These are phyloP conservation scores for Anoplius nigerrimus DNA, from an alignment of 2,888 invertebrate genomes.

Conservation along the genomic window DNA sequence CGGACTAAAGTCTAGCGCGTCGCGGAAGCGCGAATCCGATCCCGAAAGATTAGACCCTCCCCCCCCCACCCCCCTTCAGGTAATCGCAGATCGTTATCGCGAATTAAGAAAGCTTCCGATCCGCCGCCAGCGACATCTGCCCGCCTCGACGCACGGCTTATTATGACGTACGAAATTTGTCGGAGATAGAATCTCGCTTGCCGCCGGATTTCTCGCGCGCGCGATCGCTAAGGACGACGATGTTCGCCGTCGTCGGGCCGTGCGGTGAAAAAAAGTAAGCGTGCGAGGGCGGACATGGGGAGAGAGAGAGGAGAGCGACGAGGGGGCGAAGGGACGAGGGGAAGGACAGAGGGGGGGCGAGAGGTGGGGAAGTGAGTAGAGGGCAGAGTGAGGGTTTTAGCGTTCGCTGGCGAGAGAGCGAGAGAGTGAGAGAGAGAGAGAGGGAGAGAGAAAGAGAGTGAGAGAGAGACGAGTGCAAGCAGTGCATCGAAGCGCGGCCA, in stretches of 20 bases:
- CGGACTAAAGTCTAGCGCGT: no score
- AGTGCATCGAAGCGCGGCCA: constrained; percentile 46
- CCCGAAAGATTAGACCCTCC: no score
- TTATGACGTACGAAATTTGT: background rate
- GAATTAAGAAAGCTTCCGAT: no score
- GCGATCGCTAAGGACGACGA: constrained; percentile 1
- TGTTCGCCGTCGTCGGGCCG: background rate
- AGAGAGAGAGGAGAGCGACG: constrained; percentile 25
- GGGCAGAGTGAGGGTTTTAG: background rate
- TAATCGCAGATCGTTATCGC: no score
- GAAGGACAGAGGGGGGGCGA: background rate
- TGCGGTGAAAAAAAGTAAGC: background rate
- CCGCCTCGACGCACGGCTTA: no score
- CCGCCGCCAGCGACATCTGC: no score
- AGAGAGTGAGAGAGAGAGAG: constrained; percentile 14
- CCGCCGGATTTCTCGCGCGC: constrained; percentile 8
- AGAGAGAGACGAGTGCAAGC: constrained; percentile 41
- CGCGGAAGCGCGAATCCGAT: no score
- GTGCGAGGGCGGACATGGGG: background rate
- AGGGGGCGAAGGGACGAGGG: no score
- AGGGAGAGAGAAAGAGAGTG: constrained; percentile 22
- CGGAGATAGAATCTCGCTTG: background rate
- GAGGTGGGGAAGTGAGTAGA: constrained; percentile 8
- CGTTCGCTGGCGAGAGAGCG: background rate
- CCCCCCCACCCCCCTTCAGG: no score